Percentiles rank a stretch among this genome's conserved stretches.
Evolutionary conservation across 2,888 invertebrate species (phyloP).

Genomic region (Heliconius cydno): DNA sequence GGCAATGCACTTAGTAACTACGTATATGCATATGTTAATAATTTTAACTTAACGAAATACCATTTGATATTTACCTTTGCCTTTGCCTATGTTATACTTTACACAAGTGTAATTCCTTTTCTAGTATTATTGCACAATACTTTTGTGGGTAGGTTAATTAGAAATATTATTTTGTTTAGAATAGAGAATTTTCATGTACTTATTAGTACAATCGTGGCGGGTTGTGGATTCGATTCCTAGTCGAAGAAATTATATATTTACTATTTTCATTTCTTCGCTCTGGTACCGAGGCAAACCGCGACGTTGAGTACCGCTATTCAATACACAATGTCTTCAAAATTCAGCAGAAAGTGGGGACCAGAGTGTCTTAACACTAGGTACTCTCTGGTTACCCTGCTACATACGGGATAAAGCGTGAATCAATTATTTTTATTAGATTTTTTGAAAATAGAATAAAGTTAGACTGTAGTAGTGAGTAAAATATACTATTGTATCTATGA

Average conservation of each 20-base stretch:
- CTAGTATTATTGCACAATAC: neutral
- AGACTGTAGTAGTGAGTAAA: neutral
- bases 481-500: constrained; percentile 25
- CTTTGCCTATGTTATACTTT: neutral
- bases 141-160: neutral
- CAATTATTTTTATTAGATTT: neutral
- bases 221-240: too few species aligned
- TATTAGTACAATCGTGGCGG: neutral
- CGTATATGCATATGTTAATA: neutral
- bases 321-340: too few species aligned
- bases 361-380: too few species aligned
- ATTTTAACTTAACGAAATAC: neutral
- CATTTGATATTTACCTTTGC: neutral
- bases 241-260: too few species aligned
- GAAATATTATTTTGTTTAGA: neutral
- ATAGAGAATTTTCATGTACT: neutral
- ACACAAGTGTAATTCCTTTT: constrained; percentile 6
- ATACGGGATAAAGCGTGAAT: neutral
- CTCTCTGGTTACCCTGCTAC: too few species aligned
- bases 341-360: neutral
- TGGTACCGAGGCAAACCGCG: too few species aligned
- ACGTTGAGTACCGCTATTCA: too few species aligned
- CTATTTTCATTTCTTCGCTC: too few species aligned
- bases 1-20: neutral
- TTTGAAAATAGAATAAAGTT: neutral